phyloP scores from a whole-genome alignment of 2,797 vertebrate species.

The Zalophus californianus region DNA sequence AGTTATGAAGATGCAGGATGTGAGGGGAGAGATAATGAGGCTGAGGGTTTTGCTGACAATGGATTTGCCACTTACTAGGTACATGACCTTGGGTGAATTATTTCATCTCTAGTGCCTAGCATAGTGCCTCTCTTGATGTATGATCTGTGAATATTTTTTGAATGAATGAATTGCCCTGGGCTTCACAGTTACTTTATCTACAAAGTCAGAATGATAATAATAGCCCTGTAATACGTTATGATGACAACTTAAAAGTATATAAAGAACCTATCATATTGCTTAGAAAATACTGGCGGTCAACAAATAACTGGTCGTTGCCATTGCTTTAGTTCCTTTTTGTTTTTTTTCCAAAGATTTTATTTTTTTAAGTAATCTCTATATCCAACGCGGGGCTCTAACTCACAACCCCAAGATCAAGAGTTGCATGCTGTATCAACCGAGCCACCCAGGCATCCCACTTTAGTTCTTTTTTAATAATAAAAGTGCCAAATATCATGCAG shows the following conservation, averaged over 20 bases:
- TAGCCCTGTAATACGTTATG: background rate
- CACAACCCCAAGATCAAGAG: background rate
- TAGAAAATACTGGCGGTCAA: background rate
- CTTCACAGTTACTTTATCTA: conserved; percentile 15
- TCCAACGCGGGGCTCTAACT: background rate
- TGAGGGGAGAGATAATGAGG: background rate
- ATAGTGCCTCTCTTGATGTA: background rate
- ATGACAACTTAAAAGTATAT: background rate
- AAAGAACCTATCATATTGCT: background rate
- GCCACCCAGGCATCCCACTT: background rate
- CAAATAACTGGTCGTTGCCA: background rate
- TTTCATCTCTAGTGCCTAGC: background rate
- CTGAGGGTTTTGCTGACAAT: background rate
- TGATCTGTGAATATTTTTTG: background rate
- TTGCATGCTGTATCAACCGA: background rate
- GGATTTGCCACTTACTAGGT: background rate
- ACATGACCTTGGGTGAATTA: background rate
- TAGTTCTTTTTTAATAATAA: background rate
- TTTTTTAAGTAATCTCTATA: background rate
- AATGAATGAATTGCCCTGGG: background rate
- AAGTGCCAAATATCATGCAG: background rate
- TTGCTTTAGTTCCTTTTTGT: background rate
- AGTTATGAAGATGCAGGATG: background rate
- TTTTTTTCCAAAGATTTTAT: background rate
- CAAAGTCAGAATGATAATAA: background rate